Evolutionary conservation across 1,140 invertebrate species (phyloP).

Genomic region (Drosophila insularis): DNA sequence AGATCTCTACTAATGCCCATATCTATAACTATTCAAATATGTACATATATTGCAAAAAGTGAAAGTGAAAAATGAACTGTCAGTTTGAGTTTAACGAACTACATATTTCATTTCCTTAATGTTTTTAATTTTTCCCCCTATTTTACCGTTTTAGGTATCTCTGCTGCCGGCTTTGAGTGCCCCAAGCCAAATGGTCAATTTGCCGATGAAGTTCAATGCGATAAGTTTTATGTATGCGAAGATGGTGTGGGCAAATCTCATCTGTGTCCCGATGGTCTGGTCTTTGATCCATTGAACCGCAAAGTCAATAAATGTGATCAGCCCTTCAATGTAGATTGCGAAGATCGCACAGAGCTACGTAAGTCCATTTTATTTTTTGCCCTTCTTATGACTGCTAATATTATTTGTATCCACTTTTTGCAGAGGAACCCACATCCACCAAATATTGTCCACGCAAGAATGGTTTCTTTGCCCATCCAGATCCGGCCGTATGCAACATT

Average conservation of each 20-base stretch:
- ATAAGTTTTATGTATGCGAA: constrained; percentile 92
- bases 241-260: constrained; percentile 89
- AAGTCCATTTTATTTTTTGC: constrained; percentile 83
- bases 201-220: constrained; percentile 90
- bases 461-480: constrained; percentile 94
- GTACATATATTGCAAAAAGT: constrained; percentile 42
- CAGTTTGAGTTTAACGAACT: constrained; percentile 29
- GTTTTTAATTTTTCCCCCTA: neutral
- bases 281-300: constrained; percentile 91
- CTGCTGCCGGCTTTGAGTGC: constrained; percentile 86
- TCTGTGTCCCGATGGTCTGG: constrained; percentile 92
- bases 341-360: constrained; percentile 92
- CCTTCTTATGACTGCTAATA: too few species aligned
- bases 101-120: neutral
- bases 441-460: constrained; percentile 91
- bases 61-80: constrained; percentile 43
- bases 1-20: too few species aligned
- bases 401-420: constrained; percentile 36
- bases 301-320: constrained; percentile 95
- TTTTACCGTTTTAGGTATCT: constrained; percentile 83
- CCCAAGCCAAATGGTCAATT: constrained; percentile 90
- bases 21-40: constrained; percentile 21
- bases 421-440: constrained; percentile 89
- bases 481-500: constrained; percentile 90
- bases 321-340: constrained; percentile 94